Percentiles rank a stretch among this genome's conserved stretches.
phyloP scores from a whole-genome alignment of 2,797 vertebrate species.

The Selene dorsalis region DNA sequence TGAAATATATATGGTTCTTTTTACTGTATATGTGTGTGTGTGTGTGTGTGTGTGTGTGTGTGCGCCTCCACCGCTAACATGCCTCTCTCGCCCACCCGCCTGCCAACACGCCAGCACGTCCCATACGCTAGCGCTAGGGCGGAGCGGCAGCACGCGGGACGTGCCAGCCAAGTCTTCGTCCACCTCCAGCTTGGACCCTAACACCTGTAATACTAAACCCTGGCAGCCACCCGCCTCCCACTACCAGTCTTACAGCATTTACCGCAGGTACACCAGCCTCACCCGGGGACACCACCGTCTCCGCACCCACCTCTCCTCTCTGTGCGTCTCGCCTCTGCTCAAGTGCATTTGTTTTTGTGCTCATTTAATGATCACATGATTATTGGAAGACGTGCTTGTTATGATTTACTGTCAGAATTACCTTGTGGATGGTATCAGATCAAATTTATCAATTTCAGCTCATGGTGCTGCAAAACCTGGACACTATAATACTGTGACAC shows the following conservation, averaged over 20 bases:
- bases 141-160: conserved; percentile 89
- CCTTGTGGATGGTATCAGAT: not conserved
- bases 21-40: conserved; percentile 59
- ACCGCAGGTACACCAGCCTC: conserved; percentile 85
- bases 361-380: not conserved
- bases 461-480: not conserved
- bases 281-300: conserved; percentile 40
- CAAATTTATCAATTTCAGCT: not conserved
- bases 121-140: conserved; percentile 88
- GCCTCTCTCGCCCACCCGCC: conserved; percentile 81
- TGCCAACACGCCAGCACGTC: conserved; percentile 84
- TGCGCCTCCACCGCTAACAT: conserved; percentile 79
- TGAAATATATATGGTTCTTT: conserved; percentile 61
- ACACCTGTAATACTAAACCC: conserved; percentile 88
- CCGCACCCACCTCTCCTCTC: conserved; percentile 55
- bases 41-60: conserved; percentile 39
- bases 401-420: not conserved
- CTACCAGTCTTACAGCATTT: conserved; percentile 89
- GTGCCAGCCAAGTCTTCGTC: conserved; percentile 89
- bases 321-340: conserved; percentile 42
- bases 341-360: conserved; percentile 16
- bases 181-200: conserved; percentile 89
- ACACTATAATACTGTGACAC: not conserved
- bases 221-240: conserved; percentile 86
- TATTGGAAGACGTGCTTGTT: not conserved